Evolutionary conservation across 2,888 invertebrate species (phyloP).

Genomic region (Cantharis rufa): DNA sequence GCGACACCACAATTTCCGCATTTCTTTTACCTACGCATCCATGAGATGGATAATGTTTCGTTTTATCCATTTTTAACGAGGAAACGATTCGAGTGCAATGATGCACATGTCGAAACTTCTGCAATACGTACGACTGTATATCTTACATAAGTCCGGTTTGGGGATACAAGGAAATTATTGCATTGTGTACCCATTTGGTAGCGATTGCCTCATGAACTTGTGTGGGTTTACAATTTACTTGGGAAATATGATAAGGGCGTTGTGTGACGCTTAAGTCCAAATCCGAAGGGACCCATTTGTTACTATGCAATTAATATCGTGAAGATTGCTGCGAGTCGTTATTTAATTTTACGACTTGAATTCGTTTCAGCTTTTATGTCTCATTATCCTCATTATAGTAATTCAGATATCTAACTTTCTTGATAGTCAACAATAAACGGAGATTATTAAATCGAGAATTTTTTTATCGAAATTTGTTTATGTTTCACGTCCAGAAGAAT

Average conservation of each 20-base stretch:
- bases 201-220: slow-evolving; percentile 7
- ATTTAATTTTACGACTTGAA: not conserved
- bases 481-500: not conserved
- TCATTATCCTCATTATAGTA: not conserved
- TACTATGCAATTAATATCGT: not conserved
- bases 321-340: not conserved
- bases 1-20: not conserved
- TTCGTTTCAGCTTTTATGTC: not conserved
- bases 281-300: not conserved
- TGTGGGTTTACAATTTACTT: slow-evolving; percentile 8
- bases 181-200: slow-evolving; percentile 10
- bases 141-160: slow-evolving; percentile 17
- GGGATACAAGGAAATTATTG: slow-evolving; percentile 15
- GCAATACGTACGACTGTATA: not conserved
- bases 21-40: not conserved
- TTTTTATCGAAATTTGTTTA: not conserved
- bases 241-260: slow-evolving; percentile 11
- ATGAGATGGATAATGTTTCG: not conserved
- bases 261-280: not conserved
- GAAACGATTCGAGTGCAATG: not conserved
- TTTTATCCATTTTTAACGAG: not conserved
- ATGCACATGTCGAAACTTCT: slow-evolving; percentile 4
- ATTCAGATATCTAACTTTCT: not conserved
- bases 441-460: not conserved
- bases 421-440: not conserved